Percentiles rank a stretch among this genome's conserved stretches.
Conservation (phyloP, 1,140 invertebrate genomes). For the Colletes gigas region DNA sequence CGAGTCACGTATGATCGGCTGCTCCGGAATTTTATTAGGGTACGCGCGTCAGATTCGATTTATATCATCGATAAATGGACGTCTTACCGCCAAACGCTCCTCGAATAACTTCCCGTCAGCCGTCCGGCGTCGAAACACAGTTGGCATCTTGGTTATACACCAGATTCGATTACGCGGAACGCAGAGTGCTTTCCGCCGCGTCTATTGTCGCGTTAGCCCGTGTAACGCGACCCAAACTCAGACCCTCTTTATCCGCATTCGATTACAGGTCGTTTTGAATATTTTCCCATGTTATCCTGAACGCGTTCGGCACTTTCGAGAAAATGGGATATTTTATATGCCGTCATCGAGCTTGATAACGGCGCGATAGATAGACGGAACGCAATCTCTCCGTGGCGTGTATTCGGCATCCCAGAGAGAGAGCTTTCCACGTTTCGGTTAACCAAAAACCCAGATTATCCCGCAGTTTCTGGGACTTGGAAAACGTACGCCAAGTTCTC, state of each 20-base stretch:
- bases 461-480: background rate
- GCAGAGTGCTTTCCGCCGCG: too few relatives aligned
- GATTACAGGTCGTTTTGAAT: slow-evolving; percentile 25
- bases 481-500: background rate
- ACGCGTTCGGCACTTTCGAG: background rate
- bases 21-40: slow-evolving; percentile 34
- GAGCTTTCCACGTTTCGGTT: background rate
- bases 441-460: background rate
- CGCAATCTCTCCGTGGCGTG: background rate
- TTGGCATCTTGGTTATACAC: background rate
- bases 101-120: background rate
- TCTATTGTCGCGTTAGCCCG: slow-evolving; percentile 20
- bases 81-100: too few relatives aligned
- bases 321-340: slow-evolving; percentile 19
- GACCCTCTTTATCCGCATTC: slow-evolving; percentile 9
- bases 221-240: background rate
- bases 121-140: too few relatives aligned
- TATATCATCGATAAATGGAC: slow-evolving; percentile 27
- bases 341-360: slow-evolving; percentile 7
- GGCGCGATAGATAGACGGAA: background rate
- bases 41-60: slow-evolving; percentile 29
- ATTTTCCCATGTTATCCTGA: slow-evolving; percentile 4
- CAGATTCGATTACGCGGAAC: slow-evolving; percentile 15
- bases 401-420: background rate
- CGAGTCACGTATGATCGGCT: slow-evolving; percentile 44